Conservation (phyloP, 1,140 invertebrate genomes). For the Subanguina moxae region DNA sequence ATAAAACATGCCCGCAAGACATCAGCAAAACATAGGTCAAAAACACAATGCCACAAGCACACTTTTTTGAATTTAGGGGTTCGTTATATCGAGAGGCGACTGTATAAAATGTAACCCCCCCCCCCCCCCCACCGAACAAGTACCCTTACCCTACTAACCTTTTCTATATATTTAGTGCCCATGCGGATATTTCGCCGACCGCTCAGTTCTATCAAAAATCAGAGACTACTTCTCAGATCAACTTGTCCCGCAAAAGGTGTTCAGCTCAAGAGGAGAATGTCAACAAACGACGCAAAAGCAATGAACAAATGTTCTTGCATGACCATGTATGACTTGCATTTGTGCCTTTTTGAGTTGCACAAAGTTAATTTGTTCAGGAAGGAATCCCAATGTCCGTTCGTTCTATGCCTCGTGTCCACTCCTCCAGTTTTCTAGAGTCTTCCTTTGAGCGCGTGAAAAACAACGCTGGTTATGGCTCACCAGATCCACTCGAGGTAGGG, state of each 20-base stretch:
- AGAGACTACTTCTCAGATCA: background rate
- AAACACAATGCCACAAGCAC: no score
- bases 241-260: background rate
- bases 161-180: no score
- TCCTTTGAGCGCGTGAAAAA: background rate
- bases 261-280: background rate
- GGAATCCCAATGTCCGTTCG: background rate
- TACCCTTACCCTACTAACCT: no score
- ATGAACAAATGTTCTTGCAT: constrained; percentile 3
- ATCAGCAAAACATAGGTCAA: no score
- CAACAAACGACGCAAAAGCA: background rate
- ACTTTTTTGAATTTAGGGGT: no score
- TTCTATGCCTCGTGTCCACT: background rate
- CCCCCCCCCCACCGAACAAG: background rate
- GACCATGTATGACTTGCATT: background rate
- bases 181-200: no score
- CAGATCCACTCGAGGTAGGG: constrained; percentile 1
- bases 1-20: no score
- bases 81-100: no score
- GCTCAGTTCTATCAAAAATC: no score
- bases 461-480: background rate
- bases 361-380: background rate
- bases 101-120: background rate
- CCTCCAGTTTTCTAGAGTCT: background rate
- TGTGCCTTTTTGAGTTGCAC: background rate